Conservation (phyloP, 2,888 invertebrate species). For the Campoplex nolae region DNA sequence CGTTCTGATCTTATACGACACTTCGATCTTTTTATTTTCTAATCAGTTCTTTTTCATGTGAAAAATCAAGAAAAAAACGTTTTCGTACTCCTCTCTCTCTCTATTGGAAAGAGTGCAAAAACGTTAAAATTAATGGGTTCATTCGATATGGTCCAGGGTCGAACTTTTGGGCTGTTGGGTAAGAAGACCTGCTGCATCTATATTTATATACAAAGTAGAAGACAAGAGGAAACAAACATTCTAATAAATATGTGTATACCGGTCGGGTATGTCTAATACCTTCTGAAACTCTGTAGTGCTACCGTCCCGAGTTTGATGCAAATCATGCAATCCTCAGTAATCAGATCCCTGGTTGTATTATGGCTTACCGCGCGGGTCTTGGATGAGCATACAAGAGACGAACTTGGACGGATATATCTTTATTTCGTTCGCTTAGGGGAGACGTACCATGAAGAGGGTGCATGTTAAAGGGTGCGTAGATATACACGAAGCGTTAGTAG, state of each 20-base stretch:
- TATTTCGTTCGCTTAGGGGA: conserved; percentile 35
- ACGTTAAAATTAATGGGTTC: not conserved
- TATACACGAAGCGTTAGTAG: conserved; percentile 25
- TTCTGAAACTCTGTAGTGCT: conserved; percentile 54
- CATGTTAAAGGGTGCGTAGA: conserved; percentile 25
- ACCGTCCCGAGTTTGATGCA: conserved; percentile 70
- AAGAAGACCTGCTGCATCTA: not conserved
- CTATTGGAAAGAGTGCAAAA: too few relatives aligned
- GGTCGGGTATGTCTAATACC: conserved; percentile 39
- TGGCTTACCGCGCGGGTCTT: conserved; percentile 68
- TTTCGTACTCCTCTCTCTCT: not conserved
- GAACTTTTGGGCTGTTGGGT: not conserved
- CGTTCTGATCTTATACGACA: not conserved
- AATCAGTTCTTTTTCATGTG: not conserved
- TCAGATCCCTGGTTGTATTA: conserved; percentile 74
- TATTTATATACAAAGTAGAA: not conserved
- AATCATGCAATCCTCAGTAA: conserved; percentile 76
- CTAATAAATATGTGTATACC: not conserved
- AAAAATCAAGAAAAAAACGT: not conserved
- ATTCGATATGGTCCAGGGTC: not conserved
- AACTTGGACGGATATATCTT: conserved; percentile 43
- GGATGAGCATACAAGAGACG: conserved; percentile 45
- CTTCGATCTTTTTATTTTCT: not conserved
- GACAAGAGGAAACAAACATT: not conserved
- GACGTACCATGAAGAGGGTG: conserved; percentile 12